These are phyloP conservation scores for Ephialtes manifestator DNA, from an alignment of 2,888 invertebrate species.

Conservation along the genomic window DNA sequence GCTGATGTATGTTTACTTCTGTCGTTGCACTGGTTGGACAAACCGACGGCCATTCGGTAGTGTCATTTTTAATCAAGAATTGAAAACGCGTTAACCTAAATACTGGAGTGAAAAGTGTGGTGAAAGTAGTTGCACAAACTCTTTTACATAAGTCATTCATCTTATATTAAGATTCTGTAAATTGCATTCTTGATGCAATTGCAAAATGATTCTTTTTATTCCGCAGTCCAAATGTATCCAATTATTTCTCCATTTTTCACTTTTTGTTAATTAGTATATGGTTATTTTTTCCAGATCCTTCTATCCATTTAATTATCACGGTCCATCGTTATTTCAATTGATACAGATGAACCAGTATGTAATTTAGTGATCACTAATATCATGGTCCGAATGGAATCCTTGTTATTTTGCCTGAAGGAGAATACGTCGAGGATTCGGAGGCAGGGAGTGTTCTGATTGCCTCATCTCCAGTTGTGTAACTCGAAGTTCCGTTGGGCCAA, in stretches of 20 bases:
- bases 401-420: background rate
- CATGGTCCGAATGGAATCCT: background rate
- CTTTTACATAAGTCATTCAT: too few species aligned
- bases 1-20: slow-evolving; percentile 17
- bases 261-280: too few species aligned
- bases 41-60: background rate
- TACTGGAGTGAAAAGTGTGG: background rate
- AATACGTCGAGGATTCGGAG: slow-evolving; percentile 17
- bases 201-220: too few species aligned
- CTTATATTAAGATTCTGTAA: too few species aligned
- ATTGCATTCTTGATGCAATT: too few species aligned
- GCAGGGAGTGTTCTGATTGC: slow-evolving; percentile 32
- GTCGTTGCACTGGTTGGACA: slow-evolving; percentile 10
- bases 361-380: background rate
- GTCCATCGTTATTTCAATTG: background rate
- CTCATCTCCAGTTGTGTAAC: slow-evolving; percentile 37
- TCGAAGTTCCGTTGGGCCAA: slow-evolving; percentile 12
- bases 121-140: background rate
- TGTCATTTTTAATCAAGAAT: slow-evolving; percentile 29
- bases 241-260: too few species aligned
- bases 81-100: slow-evolving; percentile 31
- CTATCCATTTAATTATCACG: too few species aligned
- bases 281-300: too few species aligned
- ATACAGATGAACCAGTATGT: background rate
- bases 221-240: too few species aligned